Evolutionary conservation across 1,140 invertebrate genomes (phyloP), one percentile per base, ranked within the genome.

Genomic region (Lepidotrigona ventralis): DNA sequence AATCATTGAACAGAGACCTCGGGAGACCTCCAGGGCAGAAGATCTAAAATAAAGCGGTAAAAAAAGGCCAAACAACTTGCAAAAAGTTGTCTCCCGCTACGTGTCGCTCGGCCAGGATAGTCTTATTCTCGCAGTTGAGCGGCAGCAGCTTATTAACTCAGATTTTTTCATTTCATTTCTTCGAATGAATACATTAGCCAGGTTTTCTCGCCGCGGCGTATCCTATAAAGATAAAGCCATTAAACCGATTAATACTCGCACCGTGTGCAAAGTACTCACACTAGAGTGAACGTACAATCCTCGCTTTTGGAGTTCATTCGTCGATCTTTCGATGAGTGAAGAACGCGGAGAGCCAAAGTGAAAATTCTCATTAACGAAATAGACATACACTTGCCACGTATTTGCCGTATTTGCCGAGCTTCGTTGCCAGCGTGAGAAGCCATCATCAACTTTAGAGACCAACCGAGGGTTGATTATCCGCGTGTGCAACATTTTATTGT

Each of bases 131-230:
- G 12, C 23, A 5, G 1, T 8, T 6, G 23, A 2, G 39, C 15
- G 68, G 6, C 46, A 15, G 23, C 23, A 15, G 23, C 23, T 26
- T 21, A 15, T n/a, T 56, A 69, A 78, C 51, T 17, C 51, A 21
- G 29, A 79, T 69, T 79, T 69, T 33, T 11, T 51, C 76, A 33
- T 39, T 79, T 79, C 51, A 70, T 70, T 33, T 33, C 66, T 17
- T 14, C 9, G 29, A 39, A n/a, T 46, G 39, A 58, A 70, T 70
- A 58, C 46, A 58, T 70, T 46, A 58, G 11, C n/a, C n/a, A 17
- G 21, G 6, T 8, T 23, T 5, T 15, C 29, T 69, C 23, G 17
- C 17, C 29, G 69, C 23, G 23, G 39, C 11, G 19, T 51, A 2
- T 23, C 68, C 19, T 29, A 1, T 14, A 17, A 15, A 26, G 17